phyloP scores from a whole-genome alignment of 2,113 vertebrate genomes.

The Pygoscelis antarcticus region DNA sequence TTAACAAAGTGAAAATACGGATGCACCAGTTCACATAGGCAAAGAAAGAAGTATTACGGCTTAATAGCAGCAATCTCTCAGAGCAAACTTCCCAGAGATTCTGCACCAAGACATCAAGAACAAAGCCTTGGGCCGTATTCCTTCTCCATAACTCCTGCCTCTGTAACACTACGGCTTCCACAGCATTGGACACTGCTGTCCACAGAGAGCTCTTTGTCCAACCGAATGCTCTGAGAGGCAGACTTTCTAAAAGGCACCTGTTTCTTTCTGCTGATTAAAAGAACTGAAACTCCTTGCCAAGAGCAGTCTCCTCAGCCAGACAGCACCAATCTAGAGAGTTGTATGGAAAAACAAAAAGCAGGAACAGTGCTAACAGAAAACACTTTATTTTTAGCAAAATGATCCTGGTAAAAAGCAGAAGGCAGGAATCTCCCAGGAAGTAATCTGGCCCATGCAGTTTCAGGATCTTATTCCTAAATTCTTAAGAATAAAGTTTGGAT shows the following conservation, averaged over 20 bases:
- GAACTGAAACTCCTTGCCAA: background rate
- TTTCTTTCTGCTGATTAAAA: background rate
- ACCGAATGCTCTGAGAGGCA: background rate
- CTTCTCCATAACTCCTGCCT: background rate
- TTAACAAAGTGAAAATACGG: background rate
- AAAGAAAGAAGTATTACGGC: background rate
- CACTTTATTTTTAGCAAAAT: background rate
- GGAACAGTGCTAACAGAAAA: background rate
- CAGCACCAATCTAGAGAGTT: background rate
- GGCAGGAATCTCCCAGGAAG: background rate
- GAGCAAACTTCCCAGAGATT: background rate
- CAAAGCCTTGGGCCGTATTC: background rate
- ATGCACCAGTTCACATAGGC: background rate
- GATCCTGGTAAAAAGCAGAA: background rate
- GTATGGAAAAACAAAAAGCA: background rate
- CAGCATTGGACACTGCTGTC: background rate
- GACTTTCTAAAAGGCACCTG: background rate
- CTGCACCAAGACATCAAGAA: background rate
- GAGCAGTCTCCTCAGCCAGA: background rate
- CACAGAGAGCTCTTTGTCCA: background rate
- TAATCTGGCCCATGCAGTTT: background rate
- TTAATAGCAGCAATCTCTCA: background rate
- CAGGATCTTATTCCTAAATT: background rate
- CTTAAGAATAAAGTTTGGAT: background rate
- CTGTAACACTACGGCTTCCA: fast-evolving